Evolutionary conservation across 1,140 invertebrate genomes (phyloP), one percentile per base, ranked within the genome.

Genomic region (Drosophila littoralis): DNA sequence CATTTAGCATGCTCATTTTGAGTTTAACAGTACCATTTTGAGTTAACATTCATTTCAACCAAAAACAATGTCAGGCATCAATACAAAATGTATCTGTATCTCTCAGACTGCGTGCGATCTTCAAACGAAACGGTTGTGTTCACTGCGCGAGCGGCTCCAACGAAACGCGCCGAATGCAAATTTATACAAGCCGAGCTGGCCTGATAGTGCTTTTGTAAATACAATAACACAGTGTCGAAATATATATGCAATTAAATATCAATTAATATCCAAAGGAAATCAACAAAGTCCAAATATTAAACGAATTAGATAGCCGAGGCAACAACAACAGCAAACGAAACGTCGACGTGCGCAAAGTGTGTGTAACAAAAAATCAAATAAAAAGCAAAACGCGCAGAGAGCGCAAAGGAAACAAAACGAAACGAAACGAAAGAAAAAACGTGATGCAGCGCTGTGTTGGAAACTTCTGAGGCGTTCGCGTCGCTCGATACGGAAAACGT

Each of bases 111-210:
- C 84, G 76, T 79, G 82, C 82, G 82, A 86, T 86, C 83, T 76
- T 89, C 84, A 55, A 88, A 88, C 84, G 77, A 83, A 89, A 89
- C 84, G 83, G 83, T 88, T 88, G 83, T 89, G 72, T 76, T 75
- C 28, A 70, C 55, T 71, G 67, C 68, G 70, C 68, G 52, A 70
- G 73, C 75, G 80, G 63, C 68, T 46, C 68, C 61, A 51, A 75
- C 72, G 54, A 75, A 59, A 71, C 67, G 73, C 73, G 73, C 54
- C 64, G 22, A 59, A 75, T 63, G 51, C 43, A 50, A 55, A 70
- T 59, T 68, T 55, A 22, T 50, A 75, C 17, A 75, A 63, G 58
- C 35, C 64, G 55, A 68, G 64, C 48, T 68, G 17, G 57, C 52
- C 36, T 58, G n/a, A 52, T 68, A 60, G 55, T 73, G 64, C 28